Evolutionary conservation across 1,140 invertebrate species (phyloP), one percentile per base, ranked within the genome.

Genomic region (Habropoda laboriosa): DNA sequence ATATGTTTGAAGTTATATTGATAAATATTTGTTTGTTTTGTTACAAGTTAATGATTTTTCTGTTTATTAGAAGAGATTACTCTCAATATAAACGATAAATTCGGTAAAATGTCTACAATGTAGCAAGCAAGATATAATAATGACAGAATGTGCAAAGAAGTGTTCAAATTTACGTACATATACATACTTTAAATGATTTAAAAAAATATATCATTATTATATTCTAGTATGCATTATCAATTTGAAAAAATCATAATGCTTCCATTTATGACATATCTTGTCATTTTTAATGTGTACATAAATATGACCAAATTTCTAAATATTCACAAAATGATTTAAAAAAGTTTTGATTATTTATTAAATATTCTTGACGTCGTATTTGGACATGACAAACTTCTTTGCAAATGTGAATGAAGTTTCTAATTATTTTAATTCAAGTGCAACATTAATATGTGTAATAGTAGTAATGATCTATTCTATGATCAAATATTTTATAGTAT

Each of bases 201-300:
- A 72, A 60, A 24, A 61, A 57, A 16, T 63, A 79, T 35, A 63
- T 63, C 35, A 79, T 70, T n/a, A 38, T 49, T 30, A 61, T n/a
- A n/a, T 70, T 60, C 55, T 61, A 72, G 10, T 35, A 68, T 71
- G 38, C 45, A 58, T 79, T 79, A 79, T 73, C 38, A 79, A 72
- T 73, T 70, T 61, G 47, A 55, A 16, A 75, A 53, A 40, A 80
- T 72, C 45, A 24, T 42, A 70, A 76, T 70, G 73, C 74, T 82
- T 83, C 30, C 58, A 85, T 32, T n/a, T 73, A 63, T 83, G 40
- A 82, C 77, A 85, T 83, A 83, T 83, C 68, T 61, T 68, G 51
- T 63, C 67, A 40, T 47, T 24, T 72, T 55, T 77, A 72, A 58
- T 58, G 8, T 75, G 40, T 67, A 61, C n/a, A 40, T 63, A 66